Percentiles rank a stretch among this genome's conserved stretches.
Evolutionary conservation across 2,113 vertebrate genomes (phyloP).

Genomic region (Gopherus evgoodei): DNA sequence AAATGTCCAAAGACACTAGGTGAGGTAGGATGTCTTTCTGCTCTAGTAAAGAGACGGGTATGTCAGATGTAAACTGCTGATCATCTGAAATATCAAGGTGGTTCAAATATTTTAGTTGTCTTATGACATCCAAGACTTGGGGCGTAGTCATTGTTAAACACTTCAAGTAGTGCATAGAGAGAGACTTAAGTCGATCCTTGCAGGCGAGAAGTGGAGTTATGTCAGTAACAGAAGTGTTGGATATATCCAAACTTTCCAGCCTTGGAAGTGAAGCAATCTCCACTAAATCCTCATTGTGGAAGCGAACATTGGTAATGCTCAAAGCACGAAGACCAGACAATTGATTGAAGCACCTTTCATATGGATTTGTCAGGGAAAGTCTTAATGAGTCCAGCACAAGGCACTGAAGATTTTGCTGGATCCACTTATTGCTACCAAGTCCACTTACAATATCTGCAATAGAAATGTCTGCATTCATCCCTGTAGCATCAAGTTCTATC

Average conservation of each 20-base stretch:
- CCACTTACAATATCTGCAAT: conserved; percentile 97
- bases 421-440: conserved; percentile 92
- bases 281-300: conserved; percentile 94
- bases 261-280: conserved; percentile 93
- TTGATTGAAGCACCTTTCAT: conserved; percentile 88
- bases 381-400: conserved; percentile 94
- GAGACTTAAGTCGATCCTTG: conserved; percentile 91
- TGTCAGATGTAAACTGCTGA: conserved; percentile 98
- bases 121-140: conserved; percentile 93
- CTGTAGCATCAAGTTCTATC: conserved; percentile 93
- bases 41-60: conserved; percentile 93
- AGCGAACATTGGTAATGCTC: conserved; percentile 95
- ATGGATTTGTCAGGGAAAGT: conserved; percentile 94
- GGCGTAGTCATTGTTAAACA: conserved; percentile 98
- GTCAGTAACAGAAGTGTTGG: conserved; percentile 97
- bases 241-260: conserved; percentile 96
- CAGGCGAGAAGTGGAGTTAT: conserved; percentile 92
- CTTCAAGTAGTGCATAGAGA: conserved; percentile 98
- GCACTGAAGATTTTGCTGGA: conserved; percentile 93
- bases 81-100: conserved; percentile 99
- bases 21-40: conserved; percentile 91
- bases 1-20: conserved; percentile 94
- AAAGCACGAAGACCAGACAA: conserved; percentile 90
- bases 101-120: conserved; percentile 89
- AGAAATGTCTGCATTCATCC: conserved; percentile 96